These are phyloP conservation scores for Adelosebastes latens DNA, from an alignment of 2,797 vertebrate genomes.

Conservation along the genomic window DNA sequence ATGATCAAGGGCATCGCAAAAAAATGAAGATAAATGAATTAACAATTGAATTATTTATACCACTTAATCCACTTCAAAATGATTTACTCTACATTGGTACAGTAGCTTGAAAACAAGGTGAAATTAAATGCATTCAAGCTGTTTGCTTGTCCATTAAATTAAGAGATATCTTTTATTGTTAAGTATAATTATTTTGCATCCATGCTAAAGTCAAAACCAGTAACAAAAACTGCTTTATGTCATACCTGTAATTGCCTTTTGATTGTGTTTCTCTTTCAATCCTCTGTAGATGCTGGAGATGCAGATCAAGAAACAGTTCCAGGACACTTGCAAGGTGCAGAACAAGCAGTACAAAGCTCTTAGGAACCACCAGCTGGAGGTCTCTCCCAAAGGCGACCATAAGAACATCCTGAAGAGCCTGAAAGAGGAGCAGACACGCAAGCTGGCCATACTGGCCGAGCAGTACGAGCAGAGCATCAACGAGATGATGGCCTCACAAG, in stretches of 20 bases:
- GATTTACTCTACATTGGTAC: background rate
- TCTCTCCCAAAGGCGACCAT: constrained; percentile 97
- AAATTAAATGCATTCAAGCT: background rate
- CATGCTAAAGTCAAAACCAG: background rate
- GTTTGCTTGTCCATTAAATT: background rate
- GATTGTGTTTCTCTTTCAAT: background rate
- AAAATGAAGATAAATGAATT: background rate
- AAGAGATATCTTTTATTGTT: background rate
- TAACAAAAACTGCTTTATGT: background rate
- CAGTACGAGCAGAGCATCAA: constrained; percentile 99
- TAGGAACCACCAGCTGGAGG: constrained; percentile 99
- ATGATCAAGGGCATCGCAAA: background rate
- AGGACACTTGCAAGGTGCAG: constrained; percentile 99
- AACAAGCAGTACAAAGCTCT: constrained; percentile 99
- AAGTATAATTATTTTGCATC: background rate
- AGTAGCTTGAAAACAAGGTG: background rate
- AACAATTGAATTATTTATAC: background rate
- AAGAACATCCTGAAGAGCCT: constrained; percentile 91
- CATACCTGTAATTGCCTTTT: background rate
- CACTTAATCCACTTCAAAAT: background rate
- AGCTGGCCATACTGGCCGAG: constrained; percentile 91
- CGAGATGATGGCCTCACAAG: constrained; percentile 99
- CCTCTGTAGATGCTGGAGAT: constrained; percentile 87
- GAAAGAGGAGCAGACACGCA: constrained; percentile 94
- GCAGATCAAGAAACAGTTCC: constrained; percentile 99